phyloP scores from a whole-genome alignment of 2,888 invertebrate genomes.

The Spodoptera exigua region DNA sequence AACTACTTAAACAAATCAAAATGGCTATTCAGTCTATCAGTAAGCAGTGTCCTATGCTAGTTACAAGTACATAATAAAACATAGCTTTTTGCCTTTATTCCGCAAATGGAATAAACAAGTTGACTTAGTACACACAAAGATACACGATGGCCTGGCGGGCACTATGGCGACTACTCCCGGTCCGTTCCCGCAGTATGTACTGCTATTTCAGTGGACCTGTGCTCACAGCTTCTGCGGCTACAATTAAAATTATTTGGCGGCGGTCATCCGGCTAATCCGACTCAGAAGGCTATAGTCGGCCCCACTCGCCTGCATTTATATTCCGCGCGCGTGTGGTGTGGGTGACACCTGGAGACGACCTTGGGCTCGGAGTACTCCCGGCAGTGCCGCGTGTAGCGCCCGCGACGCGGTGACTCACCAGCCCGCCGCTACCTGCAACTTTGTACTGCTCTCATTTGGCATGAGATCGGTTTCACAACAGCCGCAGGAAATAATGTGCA shows the following conservation, averaged over 20 bases:
- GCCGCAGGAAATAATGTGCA: constrained; percentile 54
- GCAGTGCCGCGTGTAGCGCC: constrained; percentile 11
- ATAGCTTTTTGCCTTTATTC: no score
- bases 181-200: background rate
- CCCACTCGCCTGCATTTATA: constrained; percentile 59
- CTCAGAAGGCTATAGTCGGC: constrained; percentile 47
- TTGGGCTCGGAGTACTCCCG: constrained; percentile 43
- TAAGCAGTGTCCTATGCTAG: no score
- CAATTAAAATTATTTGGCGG: constrained; percentile 36
- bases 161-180: no score
- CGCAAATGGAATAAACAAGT: no score
- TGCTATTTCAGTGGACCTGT: constrained; percentile 56
- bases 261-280: constrained; percentile 42
- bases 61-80: no score
- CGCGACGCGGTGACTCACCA: constrained; percentile 30
- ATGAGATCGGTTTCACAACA: constrained; percentile 50
- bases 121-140: no score
- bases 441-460: constrained; percentile 52
- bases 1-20: no score
- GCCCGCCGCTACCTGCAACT: constrained; percentile 54
- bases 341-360: constrained; percentile 63
- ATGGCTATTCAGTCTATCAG: no score
- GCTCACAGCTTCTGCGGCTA: constrained; percentile 39
- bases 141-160: no score
- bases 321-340: constrained; percentile 61